Evolutionary conservation across 2,888 invertebrate species (phyloP).

Genomic region (Hedychridium roseum): DNA sequence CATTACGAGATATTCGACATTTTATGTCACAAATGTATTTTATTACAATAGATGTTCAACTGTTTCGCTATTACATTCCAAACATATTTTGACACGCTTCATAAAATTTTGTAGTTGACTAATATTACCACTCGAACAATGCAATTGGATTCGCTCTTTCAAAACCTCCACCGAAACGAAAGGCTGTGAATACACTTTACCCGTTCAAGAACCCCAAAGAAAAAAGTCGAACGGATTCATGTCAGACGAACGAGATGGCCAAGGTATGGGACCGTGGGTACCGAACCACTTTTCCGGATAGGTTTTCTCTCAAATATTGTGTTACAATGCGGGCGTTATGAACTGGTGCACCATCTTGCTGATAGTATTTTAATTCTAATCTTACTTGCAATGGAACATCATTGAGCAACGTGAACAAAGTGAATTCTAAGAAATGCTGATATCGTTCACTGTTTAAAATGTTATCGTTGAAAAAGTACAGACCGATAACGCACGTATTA

Average conservation of each 20-base stretch:
- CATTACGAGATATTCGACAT: no score
- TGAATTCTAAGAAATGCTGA: conserved; percentile 1
- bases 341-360: conserved; percentile 1
- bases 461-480: neutral
- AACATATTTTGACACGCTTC: neutral
- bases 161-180: neutral
- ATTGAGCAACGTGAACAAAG: neutral
- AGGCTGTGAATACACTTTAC: neutral
- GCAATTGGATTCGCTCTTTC: no score
- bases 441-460: conserved; percentile 1
- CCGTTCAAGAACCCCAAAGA: neutral
- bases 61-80: neutral
- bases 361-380: conserved; percentile 1
- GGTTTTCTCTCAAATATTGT: neutral
- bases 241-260: neutral
- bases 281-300: no score
- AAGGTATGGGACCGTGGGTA: neutral
- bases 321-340: conserved; percentile 1
- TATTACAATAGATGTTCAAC: neutral
- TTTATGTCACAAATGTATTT: neutral
- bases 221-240: conserved; percentile 1
- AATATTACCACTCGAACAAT: no score
- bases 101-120: no score
- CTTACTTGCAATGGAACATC: conserved; percentile 2
- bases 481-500: neutral